phyloP scores from a whole-genome alignment of 2,888 invertebrate genomes.

The Drosophila kambysellisi region DNA sequence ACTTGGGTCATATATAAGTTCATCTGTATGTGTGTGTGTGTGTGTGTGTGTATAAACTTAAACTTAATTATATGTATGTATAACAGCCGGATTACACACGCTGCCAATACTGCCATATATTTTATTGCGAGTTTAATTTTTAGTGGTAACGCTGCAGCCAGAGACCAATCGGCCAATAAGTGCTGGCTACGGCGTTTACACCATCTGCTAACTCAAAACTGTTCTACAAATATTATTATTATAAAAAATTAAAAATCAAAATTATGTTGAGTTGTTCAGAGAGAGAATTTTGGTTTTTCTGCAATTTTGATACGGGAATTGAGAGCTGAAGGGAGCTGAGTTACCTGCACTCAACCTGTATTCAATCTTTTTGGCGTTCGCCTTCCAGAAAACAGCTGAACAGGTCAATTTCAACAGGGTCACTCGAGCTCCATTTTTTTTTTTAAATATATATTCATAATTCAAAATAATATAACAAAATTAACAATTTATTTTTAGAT shows the following conservation, averaged over 20 bases:
- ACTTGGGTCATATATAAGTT: slow-evolving; percentile 2
- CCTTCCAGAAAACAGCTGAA: not conserved
- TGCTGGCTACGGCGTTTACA: not conserved
- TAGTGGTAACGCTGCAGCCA: not conserved
- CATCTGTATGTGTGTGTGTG: not conserved
- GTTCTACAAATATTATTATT: no score
- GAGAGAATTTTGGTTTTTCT: not conserved
- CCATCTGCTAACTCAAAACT: not conserved
- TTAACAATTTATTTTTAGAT: no score
- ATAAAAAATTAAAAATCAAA: not conserved
- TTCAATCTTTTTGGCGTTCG: not conserved
- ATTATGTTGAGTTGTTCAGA: not conserved
- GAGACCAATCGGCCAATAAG: not conserved
- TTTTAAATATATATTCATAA: no score
- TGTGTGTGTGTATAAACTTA: not conserved
- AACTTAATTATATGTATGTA: not conserved
- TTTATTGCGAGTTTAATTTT: not conserved
- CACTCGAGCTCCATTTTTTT: no score
- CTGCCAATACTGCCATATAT: not conserved
- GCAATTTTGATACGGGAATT: not conserved
- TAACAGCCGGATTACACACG: not conserved
- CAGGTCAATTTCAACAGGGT: not conserved
- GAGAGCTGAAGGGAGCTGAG: not conserved
- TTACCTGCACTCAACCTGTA: not conserved
- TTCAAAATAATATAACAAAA: no score